Conservation (phyloP, 2,797 vertebrate genomes). For the Borostomias antarcticus region DNA sequence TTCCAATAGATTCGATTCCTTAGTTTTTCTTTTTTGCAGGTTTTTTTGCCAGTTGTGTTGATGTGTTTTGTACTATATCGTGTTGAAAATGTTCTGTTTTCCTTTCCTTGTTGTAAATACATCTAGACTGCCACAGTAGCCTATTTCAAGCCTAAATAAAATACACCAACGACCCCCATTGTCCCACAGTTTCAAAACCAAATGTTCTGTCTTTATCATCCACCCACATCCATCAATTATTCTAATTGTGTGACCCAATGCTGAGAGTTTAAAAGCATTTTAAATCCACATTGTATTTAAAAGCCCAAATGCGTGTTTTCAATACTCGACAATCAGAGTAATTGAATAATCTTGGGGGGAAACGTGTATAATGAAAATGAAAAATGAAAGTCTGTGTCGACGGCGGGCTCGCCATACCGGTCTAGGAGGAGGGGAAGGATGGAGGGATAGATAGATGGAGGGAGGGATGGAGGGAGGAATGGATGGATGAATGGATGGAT, state of each 20-base stretch:
- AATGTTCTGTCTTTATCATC: constrained; percentile 8
- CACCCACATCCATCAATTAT: constrained; percentile 66
- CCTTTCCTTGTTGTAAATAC: background rate
- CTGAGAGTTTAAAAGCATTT: constrained; percentile 75
- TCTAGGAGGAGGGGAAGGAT: no score
- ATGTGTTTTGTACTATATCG: no score
- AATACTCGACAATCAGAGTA: constrained; percentile 74
- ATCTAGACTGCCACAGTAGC: background rate
- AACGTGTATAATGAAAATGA: constrained; percentile 73
- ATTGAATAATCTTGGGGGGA: constrained; percentile 73
- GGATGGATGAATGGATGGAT: constrained; percentile 13
- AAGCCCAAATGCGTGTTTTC: constrained; percentile 63
- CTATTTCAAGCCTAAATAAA: constrained; percentile 20
- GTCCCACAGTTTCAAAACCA: constrained; percentile 23
- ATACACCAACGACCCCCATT: constrained; percentile 24
- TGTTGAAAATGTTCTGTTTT: background rate
- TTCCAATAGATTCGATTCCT: no score
- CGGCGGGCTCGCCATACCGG: constrained; percentile 36
- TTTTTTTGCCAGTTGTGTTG: background rate
- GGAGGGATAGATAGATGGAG: constrained; percentile 27
- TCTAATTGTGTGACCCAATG: constrained; percentile 72
- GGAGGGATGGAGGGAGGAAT: background rate
- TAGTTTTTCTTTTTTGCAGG: no score
- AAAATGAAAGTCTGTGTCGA: constrained; percentile 57
- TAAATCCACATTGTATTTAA: constrained; percentile 67